These are phyloP conservation scores for Phyllostomus discolor DNA, from an alignment of 2,113 vertebrate genomes.

Conservation along the genomic window DNA sequence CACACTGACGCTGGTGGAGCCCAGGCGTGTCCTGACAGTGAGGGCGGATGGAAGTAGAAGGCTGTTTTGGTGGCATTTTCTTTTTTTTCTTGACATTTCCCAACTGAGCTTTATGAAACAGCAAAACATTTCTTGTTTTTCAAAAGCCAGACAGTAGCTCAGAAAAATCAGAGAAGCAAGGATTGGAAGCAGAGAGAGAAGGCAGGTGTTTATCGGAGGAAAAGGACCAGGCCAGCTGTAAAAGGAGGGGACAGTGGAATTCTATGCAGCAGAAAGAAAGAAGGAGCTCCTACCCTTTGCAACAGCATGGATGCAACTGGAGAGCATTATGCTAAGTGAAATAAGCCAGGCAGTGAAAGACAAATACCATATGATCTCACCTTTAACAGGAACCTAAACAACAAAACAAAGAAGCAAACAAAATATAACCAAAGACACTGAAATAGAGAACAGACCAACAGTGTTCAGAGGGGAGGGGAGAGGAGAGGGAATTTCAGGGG, in stretches of 20 bases:
- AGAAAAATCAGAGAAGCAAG: constrained; percentile 11
- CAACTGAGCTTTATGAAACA: constrained; percentile 3
- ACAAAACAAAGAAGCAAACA: no score
- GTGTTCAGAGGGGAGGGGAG: no score
- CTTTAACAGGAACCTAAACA: no score
- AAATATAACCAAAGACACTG: no score
- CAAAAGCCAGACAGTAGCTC: constrained; percentile 7
- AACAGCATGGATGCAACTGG: no score
- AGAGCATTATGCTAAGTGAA: no score
- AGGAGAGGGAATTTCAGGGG: no score
- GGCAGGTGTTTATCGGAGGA: not conserved
- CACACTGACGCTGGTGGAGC: not conserved
- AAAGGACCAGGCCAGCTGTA: not conserved
- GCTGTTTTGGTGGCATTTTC: not conserved
- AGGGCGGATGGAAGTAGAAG: not conserved
- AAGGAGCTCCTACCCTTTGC: no score
- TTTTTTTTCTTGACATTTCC: constrained; percentile 40
- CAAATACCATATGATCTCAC: no score
- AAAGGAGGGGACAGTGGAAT: not conserved
- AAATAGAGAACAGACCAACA: no score
- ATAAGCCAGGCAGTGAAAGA: no score
- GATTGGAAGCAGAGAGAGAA: not conserved
- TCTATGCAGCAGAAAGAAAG: no score
- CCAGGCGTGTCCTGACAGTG: not conserved
- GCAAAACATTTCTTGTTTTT: constrained; percentile 37